Base-by-base conservation (phyloP, 2,113 vertebrate genomes). In the Tichodroma muraria region DNA sequence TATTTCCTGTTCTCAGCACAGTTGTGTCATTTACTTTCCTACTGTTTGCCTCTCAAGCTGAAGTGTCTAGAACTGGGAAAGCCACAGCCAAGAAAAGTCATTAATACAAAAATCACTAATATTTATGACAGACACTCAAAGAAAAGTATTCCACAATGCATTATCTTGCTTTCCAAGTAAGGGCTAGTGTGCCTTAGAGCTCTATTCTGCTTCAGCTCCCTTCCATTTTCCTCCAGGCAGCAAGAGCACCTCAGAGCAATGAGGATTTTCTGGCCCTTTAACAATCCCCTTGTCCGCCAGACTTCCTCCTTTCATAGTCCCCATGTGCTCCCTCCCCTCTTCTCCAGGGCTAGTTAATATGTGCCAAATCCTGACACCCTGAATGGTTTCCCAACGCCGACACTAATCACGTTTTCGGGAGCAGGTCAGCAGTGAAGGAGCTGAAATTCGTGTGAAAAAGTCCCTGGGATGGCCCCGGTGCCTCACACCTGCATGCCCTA, bases 401-500 rank as follows among this genome's bases (percentile, higher is more conserved):
- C 95, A 96, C 97, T 97, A 97, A 97, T 96, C 97, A 91, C n/a
- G 50, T 96, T 97, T 97, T 91, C 69, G 72, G 96, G 97, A 98
- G 97, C 96, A 97, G 97, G 97, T 97, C 98, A 97, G 95, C 97
- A 85, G 95, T 88, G 95, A 95, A 95, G 97, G 93, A 97, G 95
- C 93, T 90, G 76, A 95, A 96, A 97, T 97, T 97, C 96, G 64
- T 98, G 97, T 98, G 98, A 98, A 98, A 98, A 97, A 96, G 95
- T 96, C 96, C 95, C 95, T 61, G 60, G n/a, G 94, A 97, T 97
- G 88, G 95, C 96, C 98, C 96, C 92, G 90, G 97, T 97, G 40
- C 85, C 98, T 98, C 98, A 98, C 98, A 98, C 98, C 98, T 98
- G 98, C 98, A 64, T 88, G 83, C 95, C 96, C 98, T 97, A 98